These are phyloP conservation scores for Adelges cooleyi DNA, from an alignment of 1,140 invertebrate genomes.

Conservation along the genomic window DNA sequence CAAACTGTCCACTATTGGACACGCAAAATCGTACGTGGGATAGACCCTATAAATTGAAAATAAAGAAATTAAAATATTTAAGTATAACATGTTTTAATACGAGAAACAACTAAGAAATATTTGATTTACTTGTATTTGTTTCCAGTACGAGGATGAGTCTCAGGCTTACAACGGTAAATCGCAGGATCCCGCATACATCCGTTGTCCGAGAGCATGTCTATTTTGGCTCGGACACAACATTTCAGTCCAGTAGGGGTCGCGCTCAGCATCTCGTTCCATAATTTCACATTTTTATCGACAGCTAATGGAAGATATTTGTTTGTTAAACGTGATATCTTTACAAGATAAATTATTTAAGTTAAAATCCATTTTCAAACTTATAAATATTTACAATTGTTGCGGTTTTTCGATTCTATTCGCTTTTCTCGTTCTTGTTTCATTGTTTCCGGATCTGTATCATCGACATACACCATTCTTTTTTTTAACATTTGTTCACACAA, in stretches of 20 bases:
- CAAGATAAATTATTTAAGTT: too few relatives aligned
- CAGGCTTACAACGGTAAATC: constrained; percentile 96
- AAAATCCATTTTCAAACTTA: constrained; percentile 36
- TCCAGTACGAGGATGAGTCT: constrained; percentile 84
- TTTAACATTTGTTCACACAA: constrained; percentile 83
- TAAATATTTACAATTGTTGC: constrained; percentile 80
- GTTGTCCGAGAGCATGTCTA: constrained; percentile 92
- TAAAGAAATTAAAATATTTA: not conserved
- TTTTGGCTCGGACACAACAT: constrained; percentile 92
- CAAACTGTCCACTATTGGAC: constrained; percentile 94
- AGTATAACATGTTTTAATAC: too few relatives aligned
- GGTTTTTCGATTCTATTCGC: constrained; percentile 71
- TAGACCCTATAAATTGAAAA: constrained; percentile 71
- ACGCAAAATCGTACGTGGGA: constrained; percentile 99
- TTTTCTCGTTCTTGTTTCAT: constrained; percentile 95
- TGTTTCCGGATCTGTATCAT: constrained; percentile 84
- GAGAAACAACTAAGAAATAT: too few relatives aligned
- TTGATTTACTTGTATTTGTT: constrained; percentile 80
- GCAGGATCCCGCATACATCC: constrained; percentile 98
- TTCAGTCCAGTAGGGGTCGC: constrained; percentile 66
- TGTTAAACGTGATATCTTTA: too few relatives aligned
- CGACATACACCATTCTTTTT: constrained; percentile 85
- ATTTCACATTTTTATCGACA: constrained; percentile 69
- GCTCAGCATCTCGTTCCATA: constrained; percentile 94
- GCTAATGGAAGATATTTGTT: constrained; percentile 43